Evolutionary conservation across 2,888 invertebrate genomes (phyloP).

Genomic region (Ceriagrion tenellum): DNA sequence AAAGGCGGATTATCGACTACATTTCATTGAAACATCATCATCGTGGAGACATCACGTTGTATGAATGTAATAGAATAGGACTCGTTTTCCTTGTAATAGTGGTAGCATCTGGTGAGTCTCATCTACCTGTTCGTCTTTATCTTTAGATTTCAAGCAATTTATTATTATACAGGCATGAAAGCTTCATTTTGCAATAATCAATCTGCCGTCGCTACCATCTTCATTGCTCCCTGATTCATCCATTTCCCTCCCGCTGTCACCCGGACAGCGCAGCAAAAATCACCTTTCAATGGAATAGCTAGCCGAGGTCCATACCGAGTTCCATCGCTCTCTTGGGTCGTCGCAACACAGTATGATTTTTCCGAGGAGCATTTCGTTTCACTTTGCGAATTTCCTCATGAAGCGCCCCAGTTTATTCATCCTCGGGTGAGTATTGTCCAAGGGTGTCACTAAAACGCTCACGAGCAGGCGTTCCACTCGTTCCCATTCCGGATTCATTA

Average conservation of each 20-base stretch:
- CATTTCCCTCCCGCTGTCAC: background rate
- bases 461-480: background rate
- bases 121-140: background rate
- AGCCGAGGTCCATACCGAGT: too few species aligned
- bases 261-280: too few species aligned
- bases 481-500: background rate
- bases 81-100: too few species aligned
- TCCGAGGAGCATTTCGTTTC: too few species aligned
- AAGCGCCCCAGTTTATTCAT: background rate
- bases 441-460: background rate
- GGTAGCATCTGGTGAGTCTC: background rate
- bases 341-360: too few species aligned
- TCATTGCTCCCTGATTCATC: background rate
- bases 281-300: too few species aligned
- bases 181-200: background rate
- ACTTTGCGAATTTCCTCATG: background rate
- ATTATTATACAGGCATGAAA: too few species aligned
- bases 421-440: too few species aligned
- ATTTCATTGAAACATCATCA: background rate
- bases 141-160: background rate
- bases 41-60: background rate
- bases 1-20: too few species aligned
- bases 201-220: too few species aligned
- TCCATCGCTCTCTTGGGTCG: too few species aligned
- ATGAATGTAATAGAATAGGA: background rate